phyloP scores from a whole-genome alignment of 2,888 invertebrate genomes.

The Callyntrura guangdongensis region DNA sequence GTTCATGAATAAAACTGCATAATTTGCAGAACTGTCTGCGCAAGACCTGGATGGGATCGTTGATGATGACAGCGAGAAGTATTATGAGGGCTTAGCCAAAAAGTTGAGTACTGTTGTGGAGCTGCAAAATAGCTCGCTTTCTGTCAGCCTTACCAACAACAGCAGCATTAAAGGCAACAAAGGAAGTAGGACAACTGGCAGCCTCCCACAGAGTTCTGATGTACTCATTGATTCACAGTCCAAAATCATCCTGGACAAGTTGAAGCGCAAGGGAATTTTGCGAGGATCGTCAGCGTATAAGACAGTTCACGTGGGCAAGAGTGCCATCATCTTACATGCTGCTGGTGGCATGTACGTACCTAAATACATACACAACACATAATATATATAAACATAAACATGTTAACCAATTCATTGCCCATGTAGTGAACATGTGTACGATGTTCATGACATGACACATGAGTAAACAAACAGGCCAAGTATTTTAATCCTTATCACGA shows the following conservation, averaged over 20 bases:
- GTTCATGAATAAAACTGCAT: slow-evolving; percentile 22
- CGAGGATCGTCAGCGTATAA: slow-evolving; percentile 34
- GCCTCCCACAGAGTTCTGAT: background rate
- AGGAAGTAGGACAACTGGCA: slow-evolving; percentile 65
- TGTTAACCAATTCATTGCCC: too few relatives aligned
- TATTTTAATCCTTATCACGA: background rate
- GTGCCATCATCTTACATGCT: slow-evolving; percentile 86
- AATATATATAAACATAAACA: background rate
- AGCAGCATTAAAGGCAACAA: slow-evolving; percentile 52
- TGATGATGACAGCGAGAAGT: slow-evolving; percentile 72
- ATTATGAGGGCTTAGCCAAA: slow-evolving; percentile 71
- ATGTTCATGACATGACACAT: background rate
- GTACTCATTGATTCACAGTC: slow-evolving; percentile 58
- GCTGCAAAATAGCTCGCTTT: slow-evolving; percentile 25
- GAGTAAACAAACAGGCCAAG: background rate
- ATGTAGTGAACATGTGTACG: background rate
- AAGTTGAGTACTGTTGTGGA: slow-evolving; percentile 75
- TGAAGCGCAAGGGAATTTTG: slow-evolving; percentile 64
- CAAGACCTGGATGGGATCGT: slow-evolving; percentile 60
- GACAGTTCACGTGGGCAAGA: slow-evolving; percentile 55
- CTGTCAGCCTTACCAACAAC: background rate
- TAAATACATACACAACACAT: background rate
- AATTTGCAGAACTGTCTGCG: slow-evolving; percentile 51
- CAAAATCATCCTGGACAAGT: slow-evolving; percentile 57
- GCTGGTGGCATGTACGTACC: slow-evolving; percentile 86